Conservation (phyloP, 2,888 invertebrate species). For the Brachypterus glaber region DNA sequence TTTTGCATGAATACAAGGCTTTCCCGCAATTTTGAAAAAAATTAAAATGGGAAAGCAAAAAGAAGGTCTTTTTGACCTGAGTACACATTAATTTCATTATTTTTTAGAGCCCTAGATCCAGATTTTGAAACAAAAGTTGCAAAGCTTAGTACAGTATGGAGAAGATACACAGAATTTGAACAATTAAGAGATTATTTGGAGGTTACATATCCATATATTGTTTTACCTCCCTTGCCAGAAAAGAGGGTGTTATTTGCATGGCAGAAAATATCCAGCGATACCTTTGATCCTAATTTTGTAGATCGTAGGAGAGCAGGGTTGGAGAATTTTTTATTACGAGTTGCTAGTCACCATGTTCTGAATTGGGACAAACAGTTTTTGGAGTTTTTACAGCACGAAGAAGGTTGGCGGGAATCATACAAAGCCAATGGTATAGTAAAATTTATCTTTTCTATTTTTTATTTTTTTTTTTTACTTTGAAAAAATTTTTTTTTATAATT, state of each 20-base stretch:
- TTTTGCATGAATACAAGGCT: too few relatives aligned
- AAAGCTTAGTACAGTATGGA: slow-evolving; percentile 61
- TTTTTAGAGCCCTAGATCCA: slow-evolving; percentile 54
- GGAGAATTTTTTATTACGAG: slow-evolving; percentile 68
- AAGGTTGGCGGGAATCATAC: slow-evolving; percentile 69
- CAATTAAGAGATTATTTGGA: slow-evolving; percentile 67
- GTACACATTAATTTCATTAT: slow-evolving; percentile 4
- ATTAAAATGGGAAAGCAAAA: too few relatives aligned
- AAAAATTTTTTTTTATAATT: too few relatives aligned
- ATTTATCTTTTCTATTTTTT: slow-evolving; percentile 3
- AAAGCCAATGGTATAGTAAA: slow-evolving; percentile 56
- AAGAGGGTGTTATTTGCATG: slow-evolving; percentile 68
- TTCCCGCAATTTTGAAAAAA: too few relatives aligned
- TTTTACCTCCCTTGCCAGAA: slow-evolving; percentile 74
- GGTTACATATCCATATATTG: slow-evolving; percentile 67
- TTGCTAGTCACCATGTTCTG: slow-evolving; percentile 64
- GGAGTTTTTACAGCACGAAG: slow-evolving; percentile 68
- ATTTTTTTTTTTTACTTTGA: too few relatives aligned
- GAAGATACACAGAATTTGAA: slow-evolving; percentile 79
- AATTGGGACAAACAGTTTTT: slow-evolving; percentile 68
- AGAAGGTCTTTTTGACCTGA: too few relatives aligned
- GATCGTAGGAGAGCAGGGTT: slow-evolving; percentile 72
- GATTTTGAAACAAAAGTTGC: slow-evolving; percentile 49
- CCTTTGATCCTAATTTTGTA: slow-evolving; percentile 75
- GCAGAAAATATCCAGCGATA: slow-evolving; percentile 67